Evolutionary conservation across 1,140 invertebrate genomes (phyloP).

Genomic region (Ceratina japonica): DNA sequence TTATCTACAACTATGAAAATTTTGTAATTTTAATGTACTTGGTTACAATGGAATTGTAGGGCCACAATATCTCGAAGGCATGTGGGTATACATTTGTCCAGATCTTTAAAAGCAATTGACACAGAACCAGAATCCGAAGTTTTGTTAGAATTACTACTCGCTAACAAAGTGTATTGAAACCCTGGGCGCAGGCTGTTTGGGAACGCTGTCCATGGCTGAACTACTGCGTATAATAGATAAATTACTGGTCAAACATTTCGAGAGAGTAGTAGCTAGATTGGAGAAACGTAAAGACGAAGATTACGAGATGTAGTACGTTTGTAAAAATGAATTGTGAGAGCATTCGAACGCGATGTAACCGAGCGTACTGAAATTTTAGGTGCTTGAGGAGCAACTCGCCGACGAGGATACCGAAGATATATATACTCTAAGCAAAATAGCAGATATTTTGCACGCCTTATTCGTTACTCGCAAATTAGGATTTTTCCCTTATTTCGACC

Average conservation of each 20-base stretch:
- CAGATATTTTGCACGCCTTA: slow-evolving; percentile 94
- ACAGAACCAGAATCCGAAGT: slow-evolving; percentile 97
- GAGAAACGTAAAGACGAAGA: slow-evolving; percentile 97
- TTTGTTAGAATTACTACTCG: slow-evolving; percentile 91
- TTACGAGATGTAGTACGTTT: slow-evolving; percentile 84
- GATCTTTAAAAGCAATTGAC: slow-evolving; percentile 95
- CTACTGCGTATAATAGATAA: slow-evolving; percentile 93
- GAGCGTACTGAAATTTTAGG: slow-evolving; percentile 81
- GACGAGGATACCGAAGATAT: slow-evolving; percentile 97
- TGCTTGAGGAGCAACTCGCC: slow-evolving; percentile 94
- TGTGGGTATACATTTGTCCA: slow-evolving; percentile 97
- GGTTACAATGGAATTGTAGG: too few relatives aligned
- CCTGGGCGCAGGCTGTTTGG: slow-evolving; percentile 91
- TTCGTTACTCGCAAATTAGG: slow-evolving; percentile 92
- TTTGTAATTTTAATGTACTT: too few relatives aligned
- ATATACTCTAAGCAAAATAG: slow-evolving; percentile 94
- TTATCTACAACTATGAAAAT: too few relatives aligned
- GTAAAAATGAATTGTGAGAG: slow-evolving; percentile 10
- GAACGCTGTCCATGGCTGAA: slow-evolving; percentile 89
- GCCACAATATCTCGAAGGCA: slow-evolving; percentile 87
- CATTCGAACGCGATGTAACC: not conserved
- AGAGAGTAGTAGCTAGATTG: slow-evolving; percentile 89
- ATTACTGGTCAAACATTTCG: slow-evolving; percentile 94
- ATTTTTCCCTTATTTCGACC: slow-evolving; percentile 96
- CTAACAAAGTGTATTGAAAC: slow-evolving; percentile 96